Evolutionary conservation across 1,140 invertebrate species (phyloP), one percentile per base, ranked within the genome.

Genomic region (Polypedilum vanderplanki): DNA sequence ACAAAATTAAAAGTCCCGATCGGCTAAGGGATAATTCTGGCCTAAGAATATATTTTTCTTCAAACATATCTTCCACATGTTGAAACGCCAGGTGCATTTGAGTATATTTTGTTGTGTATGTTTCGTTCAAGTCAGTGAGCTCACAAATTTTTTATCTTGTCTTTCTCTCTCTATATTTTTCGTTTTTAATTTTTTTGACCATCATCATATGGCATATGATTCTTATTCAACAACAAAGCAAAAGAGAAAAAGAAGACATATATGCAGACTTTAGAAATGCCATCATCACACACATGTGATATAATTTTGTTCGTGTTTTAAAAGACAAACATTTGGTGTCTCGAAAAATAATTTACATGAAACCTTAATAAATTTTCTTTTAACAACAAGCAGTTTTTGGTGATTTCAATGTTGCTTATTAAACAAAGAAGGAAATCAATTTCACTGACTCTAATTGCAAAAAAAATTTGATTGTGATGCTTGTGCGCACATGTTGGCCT

Each of bases 131-230:
- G 46, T 57, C 46, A 57, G 46, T 57, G 46, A 57, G 46, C 46
- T 57, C 46, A n/a, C 9, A 57, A 12, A 12, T 57, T 70, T 18
- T 70, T 18, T 70, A 10, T n/a, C 17, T 18, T 70, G 65, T 20
- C 17, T 20, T n/a, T 20, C 64, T 67, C 64, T 8, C 20, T 70
- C 65, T 20, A n/a, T 20, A 20, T 20, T 70, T 57, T 15, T 70
- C 65, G 17, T 70, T 70, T 70, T 18, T 22, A 5, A 22, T 70
- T 70, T 67, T 70, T 70, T 20, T 18, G 65, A 70, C 65, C 65
- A 70, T 70, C 64, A 67, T 67, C 65, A 70, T 70, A 70, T 70
- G 65, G 46, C 46, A 57, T 57, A n/a, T 57, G 46, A 57, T 57
- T 57, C 46, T 57, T n/a, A 15, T 57, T 57, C 15, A n/a, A 57